Base-by-base conservation (phyloP, 2,888 invertebrate genomes). In the Lobophora halterata region DNA sequence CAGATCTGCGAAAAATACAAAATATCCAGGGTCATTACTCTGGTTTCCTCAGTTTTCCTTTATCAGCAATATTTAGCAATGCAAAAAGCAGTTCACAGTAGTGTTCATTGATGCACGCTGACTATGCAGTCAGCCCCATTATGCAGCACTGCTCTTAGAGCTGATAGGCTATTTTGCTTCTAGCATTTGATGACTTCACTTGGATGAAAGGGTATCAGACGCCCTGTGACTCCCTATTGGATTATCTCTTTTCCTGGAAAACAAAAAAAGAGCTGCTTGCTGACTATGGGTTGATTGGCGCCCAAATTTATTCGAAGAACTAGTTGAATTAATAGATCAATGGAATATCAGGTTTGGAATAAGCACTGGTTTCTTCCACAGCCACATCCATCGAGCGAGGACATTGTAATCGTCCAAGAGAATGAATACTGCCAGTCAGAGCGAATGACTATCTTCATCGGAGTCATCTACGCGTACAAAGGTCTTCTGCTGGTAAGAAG, bases 401-500 rank as follows among this genome's bases (percentile, higher is more conserved):
- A 98, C 67, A 94, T 95, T 25, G 91, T 96, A 37, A 96, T 98
- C 49, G 94, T 96, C 40, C 98, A 97, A 24, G 96, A 97, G 70
- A 96, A 98, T 65, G 99, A 99, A 73, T 98, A 97, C 75, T 99
- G 99, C 77, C 95, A 96, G 71, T 98, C 98, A 41, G 93, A 95
- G 60, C 90, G 95, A 61, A 98, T 98, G 94, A 96, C 96, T 7
- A 95, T 97, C 46, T 99, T 98, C 80, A 93, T 99, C 41, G 96
- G 97, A 33, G 92, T 95, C 50, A 97, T 99, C 61, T 99, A 98
- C 80, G 97, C 97, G n/a, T 98, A 98, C 77, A 99, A 99, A 79
- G 99, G 99, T 43, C 89, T 99, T 26, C 86, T 99, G 14, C 91
- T 99, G 95, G 99, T 98, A 82, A 87, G 67, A 46, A n/a, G n/a